Percentiles rank a stretch among this genome's conserved stretches.
phyloP scores from a whole-genome alignment of 2,797 vertebrate genomes.

The Hypotaenidia okinawae region DNA sequence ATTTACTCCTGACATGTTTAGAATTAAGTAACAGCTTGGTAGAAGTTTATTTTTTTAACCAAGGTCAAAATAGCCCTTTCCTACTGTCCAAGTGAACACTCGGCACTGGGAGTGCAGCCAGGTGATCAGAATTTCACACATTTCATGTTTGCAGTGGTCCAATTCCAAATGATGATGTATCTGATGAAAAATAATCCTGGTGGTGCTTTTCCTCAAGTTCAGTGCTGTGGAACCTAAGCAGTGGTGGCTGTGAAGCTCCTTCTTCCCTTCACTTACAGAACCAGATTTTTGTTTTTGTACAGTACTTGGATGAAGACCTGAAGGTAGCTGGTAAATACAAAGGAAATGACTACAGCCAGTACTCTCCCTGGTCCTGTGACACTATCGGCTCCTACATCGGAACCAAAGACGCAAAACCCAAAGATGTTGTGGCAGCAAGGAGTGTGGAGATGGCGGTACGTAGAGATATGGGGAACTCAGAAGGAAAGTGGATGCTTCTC shows the following conservation, averaged over 20 bases:
- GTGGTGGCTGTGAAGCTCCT: background rate
- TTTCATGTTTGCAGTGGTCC: background rate
- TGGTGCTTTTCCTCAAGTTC: background rate
- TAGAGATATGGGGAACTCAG: background rate
- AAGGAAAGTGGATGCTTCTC: background rate
- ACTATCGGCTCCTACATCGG: slow-evolving; percentile 98
- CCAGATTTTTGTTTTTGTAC: slow-evolving; percentile 63
- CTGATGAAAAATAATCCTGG: background rate
- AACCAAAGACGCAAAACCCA: slow-evolving; percentile 97
- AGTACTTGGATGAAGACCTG: slow-evolving; percentile 94
- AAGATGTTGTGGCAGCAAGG: slow-evolving; percentile 90
- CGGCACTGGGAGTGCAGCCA: background rate
- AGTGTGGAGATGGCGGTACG: slow-evolving; percentile 94
- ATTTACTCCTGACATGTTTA: background rate
- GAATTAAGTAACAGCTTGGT: background rate
- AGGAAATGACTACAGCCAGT: slow-evolving; percentile 94
- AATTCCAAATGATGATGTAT: background rate
- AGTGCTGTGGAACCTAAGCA: background rate
- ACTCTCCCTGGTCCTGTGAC: slow-evolving; percentile 99
- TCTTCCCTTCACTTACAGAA: slow-evolving; percentile 57
- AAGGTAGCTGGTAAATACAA: slow-evolving; percentile 89
- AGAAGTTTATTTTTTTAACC: background rate
- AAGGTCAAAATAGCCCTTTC: background rate
- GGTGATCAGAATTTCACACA: background rate
- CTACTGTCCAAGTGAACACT: background rate